Evolutionary conservation across 35 echinoderm and acorn worm genomes (phyloP).

Genomic region (Strongylocentrotus purpuratus): DNA sequence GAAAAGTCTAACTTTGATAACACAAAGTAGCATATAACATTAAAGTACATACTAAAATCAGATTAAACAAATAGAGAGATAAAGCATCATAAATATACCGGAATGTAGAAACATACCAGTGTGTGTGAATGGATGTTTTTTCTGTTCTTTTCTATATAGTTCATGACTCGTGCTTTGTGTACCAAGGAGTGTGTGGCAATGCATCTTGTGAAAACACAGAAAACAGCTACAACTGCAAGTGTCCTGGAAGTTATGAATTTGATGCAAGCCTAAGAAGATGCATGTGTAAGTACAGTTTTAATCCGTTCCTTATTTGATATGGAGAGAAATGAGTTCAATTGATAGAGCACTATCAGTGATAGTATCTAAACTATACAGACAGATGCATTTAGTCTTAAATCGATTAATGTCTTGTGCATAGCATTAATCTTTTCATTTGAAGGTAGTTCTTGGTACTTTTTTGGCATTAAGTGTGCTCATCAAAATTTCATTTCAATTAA

Average conservation of each 20-base stretch:
- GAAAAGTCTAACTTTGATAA: too few relatives aligned
- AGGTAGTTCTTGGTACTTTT: too few relatives aligned
- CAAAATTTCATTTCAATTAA: too few relatives aligned
- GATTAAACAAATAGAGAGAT: too few relatives aligned
- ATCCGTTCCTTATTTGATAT: not conserved
- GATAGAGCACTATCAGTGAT: not conserved
- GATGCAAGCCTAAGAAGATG: conserved; percentile 43
- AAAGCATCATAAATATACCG: too few relatives aligned
- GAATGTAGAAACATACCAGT: not conserved
- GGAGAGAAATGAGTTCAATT: not conserved
- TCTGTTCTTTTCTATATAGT: not conserved
- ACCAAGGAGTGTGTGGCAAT: conserved; percentile 75
- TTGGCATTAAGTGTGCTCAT: too few relatives aligned
- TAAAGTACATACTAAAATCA: too few relatives aligned
- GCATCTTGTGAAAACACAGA: conserved; percentile 70
- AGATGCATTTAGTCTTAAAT: too few relatives aligned
- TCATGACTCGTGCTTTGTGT: conserved; percentile 54
- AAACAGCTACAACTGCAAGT: conserved; percentile 64
- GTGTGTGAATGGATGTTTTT: not conserved
- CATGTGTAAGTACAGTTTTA: conserved; percentile 42
- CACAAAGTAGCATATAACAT: too few relatives aligned
- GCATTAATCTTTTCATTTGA: too few relatives aligned
- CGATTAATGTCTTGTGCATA: too few relatives aligned
- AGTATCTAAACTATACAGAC: not conserved
- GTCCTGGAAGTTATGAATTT: conserved; percentile 72